A percentile compares a stretch with the other conserved stretches of the same genome.
Conservation (phyloP, 2,113 vertebrate genomes). For the Papio anubis region DNA sequence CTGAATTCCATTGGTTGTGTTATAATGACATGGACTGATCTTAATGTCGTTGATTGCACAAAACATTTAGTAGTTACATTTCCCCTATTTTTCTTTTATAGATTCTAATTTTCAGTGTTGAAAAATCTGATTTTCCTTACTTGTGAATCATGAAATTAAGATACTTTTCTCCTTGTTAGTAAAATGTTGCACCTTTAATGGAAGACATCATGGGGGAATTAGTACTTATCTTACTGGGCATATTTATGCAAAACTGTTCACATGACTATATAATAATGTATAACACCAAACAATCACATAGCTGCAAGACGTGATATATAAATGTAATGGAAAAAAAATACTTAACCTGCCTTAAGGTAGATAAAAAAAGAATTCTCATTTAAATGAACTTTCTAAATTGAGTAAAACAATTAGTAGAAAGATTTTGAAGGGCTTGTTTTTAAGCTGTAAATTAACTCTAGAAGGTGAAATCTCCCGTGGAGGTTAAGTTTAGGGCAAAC, state of each 20-base stretch:
- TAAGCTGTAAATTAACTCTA: conserved; percentile 2
- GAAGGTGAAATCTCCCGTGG: not conserved
- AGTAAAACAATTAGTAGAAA: not conserved
- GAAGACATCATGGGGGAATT: not conserved
- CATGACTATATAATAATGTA: not conserved
- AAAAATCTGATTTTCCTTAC: not conserved
- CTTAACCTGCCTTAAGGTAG: conserved; percentile 33
- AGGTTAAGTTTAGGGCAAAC: not conserved
- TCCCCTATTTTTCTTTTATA: not conserved
- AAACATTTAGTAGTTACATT: not conserved
- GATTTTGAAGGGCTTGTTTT: conserved; percentile 21
- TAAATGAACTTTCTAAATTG: conserved; percentile 42
- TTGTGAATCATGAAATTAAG: conserved; percentile 34
- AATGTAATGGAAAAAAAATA: conserved; percentile 2
- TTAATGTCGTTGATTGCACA: not conserved
- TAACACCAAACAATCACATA: not conserved
- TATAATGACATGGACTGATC: not conserved
- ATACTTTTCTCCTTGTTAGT: conserved; percentile 17
- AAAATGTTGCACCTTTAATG: not conserved
- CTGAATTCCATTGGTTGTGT: not conserved
- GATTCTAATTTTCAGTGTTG: not conserved
- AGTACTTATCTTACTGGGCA: not conserved
- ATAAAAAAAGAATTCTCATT: conserved; percentile 24
- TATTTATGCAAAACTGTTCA: conserved; percentile 25
- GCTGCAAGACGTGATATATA: not conserved